A percentile compares a stretch with the other conserved stretches of the same genome.
Evolutionary conservation across 2,797 vertebrate genomes (phyloP).

Genomic region (Sitta carolinensis): DNA sequence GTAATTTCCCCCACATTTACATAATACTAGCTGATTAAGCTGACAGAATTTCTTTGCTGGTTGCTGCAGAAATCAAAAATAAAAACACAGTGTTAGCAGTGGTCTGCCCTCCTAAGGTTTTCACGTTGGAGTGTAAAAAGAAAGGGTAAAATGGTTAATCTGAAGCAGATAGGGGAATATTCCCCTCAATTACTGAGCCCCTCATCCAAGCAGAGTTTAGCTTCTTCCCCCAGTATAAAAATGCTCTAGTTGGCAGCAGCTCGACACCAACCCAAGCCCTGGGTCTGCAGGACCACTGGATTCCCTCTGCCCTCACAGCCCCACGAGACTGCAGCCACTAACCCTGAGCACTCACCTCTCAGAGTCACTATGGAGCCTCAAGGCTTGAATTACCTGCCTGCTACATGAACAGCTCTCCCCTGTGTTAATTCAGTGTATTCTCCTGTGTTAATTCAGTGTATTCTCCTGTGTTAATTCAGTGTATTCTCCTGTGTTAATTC

Average conservation of each 20-base stretch:
- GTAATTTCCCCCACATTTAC: conserved; percentile 54
- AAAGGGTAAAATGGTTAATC: not conserved
- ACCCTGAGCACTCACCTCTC: not conserved
- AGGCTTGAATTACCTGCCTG: not conserved
- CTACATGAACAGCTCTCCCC: not conserved
- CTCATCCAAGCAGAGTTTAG: not conserved
- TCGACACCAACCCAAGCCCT: not conserved
- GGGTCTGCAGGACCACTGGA: not conserved
- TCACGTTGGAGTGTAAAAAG: not conserved
- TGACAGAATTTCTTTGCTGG: conserved; percentile 34
- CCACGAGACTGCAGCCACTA: not conserved
- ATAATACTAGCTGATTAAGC: conserved; percentile 58
- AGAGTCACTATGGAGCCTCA: not conserved
- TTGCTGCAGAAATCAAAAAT: conserved; percentile 38
- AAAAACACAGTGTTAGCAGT: not conserved
- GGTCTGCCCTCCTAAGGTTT: not conserved
- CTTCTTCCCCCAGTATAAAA: not conserved
- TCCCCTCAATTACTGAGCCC: not conserved
- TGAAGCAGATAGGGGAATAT: not conserved
- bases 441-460: not conserved
- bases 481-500: too few relatives aligned
- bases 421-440: too few relatives aligned
- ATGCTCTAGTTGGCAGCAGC: not conserved
- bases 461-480: not conserved
- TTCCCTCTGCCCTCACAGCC: not conserved